Evolutionary conservation across 2,797 vertebrate genomes (phyloP), one percentile per base, ranked within the genome.

Genomic region (Micromesistius poutassou): DNA sequence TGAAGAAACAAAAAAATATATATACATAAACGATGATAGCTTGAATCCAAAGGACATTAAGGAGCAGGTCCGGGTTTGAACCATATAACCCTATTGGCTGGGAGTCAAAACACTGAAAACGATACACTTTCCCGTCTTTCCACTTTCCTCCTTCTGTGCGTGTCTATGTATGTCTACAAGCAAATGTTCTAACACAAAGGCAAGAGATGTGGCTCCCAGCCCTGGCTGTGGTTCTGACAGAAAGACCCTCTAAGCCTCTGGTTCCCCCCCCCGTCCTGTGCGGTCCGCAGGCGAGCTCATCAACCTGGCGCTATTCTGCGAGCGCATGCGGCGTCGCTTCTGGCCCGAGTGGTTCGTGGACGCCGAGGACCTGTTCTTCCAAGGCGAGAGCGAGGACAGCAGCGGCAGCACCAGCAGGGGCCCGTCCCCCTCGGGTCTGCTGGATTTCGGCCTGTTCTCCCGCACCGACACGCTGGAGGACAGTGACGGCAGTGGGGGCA

Each of bases 321-420:
- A 99, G 90, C 94, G 97, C 84, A 98, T 99, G 92, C 92, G 97
- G 81, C 94, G 96, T 88, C 95, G 92, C 91, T 99, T 99, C 89
- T 99, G 97, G 97, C 98, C 97, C 0, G 97, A 99, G 85, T 99
- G 98, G 98, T 96, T 96, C n/a, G 94, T 96, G 0, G 96, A 97
- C 30, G 94, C 95, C 14, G 96, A 98, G 81, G 96, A 98, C 83
- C 93, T 96, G 55, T 91, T 94, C 74, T 98, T 96, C 0, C 96
- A 97, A 4, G 96, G 96, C 71, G 96, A 96, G 85, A 96, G 95
- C 0, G 97, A 98, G 78, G 94, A 92, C 83, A 97, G 94, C 86
- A 92, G 93, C 82, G 73, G 77, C 4, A 84, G 80, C 71, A 55
- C 5, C 50, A 55, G 19, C 50, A 19, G 50, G 16, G 50, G 50